A percentile compares a stretch with the other conserved stretches of the same genome.
Conservation (phyloP, 2,888 invertebrate genomes). For the Drosophila differens region DNA sequence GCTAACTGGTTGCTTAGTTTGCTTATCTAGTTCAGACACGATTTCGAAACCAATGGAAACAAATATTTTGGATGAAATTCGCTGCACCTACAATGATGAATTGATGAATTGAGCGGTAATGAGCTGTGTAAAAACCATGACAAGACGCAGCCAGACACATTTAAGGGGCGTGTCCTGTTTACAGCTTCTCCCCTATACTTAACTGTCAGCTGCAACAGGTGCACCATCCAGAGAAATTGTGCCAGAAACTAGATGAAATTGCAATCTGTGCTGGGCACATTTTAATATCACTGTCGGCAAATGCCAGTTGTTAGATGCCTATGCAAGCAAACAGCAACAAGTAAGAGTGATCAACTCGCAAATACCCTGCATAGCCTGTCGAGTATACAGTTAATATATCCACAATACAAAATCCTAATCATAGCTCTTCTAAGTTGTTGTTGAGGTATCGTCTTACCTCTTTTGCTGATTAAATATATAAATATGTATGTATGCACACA, state of each 20-base stretch:
- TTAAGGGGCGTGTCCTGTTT: slow-evolving; percentile 30
- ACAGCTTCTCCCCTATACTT: slow-evolving; percentile 22
- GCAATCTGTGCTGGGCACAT: slow-evolving; percentile 39
- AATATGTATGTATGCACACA: neutral
- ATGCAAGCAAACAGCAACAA: neutral
- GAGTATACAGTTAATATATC: neutral
- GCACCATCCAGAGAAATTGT: slow-evolving; percentile 48
- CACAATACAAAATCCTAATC: neutral
- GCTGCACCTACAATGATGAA: neutral
- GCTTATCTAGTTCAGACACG: slow-evolving; percentile 39
- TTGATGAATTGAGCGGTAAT: slow-evolving; percentile 4
- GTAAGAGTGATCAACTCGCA: neutral
- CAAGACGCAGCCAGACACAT: slow-evolving; percentile 12
- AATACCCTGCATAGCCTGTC: slow-evolving; percentile 7
- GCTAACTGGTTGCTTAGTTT: slow-evolving; percentile 29
- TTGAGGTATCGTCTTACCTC: neutral
- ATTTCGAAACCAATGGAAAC: neutral
- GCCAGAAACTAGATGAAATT: slow-evolving; percentile 49
- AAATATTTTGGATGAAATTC: neutral
- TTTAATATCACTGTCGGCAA: slow-evolving; percentile 45
- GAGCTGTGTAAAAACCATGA: slow-evolving; percentile 15
- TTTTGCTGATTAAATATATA: neutral
- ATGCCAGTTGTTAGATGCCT: slow-evolving; percentile 27
- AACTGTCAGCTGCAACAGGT: slow-evolving; percentile 31
- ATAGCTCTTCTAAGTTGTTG: neutral